Base-by-base conservation (phyloP, 2,797 vertebrate species). In the Acrocephalus scirpaceus region DNA sequence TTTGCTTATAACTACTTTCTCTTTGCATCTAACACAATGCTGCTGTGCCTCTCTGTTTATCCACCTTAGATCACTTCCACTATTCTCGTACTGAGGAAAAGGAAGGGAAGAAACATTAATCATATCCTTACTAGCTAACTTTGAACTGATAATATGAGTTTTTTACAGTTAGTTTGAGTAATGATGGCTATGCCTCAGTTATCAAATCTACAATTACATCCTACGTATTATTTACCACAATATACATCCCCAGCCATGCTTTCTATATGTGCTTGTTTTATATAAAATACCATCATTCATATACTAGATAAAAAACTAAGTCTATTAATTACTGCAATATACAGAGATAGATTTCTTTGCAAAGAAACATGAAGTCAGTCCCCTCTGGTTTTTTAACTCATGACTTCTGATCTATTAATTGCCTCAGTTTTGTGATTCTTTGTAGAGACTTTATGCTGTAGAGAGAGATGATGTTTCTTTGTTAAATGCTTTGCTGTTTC, bases 401-500 rank as follows among this genome's bases (percentile, higher is more conserved):
- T 69, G 74, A 83, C 94, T 73, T 90, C 79, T 50, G 79, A 90
- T 56, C 75, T 73, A 88, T 81, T 86, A 93, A 87, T 60, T 95
- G 84, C 57, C 57, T 92, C 81, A 62, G 48, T 72, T 91, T 61
- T 87, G 58, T 92, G 85, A 79, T 92, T 92, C 86, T 96, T 86
- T 89, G 79, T 70, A 65, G 30, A 89, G 58, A 64, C 58, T 89
- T 90, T 44, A 88, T 26, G 73, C 23, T 90, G 58, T 25, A 95
- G 81, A 95, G 66, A 93, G 66, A 95, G 73, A 96, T 79, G 74
- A 94, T 90, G 81, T 94, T 94, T 88, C 70, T 95, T 95, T 96
- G 83, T 95, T 93, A 97, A 96, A 85, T 86, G 79, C 73, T 94
- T 93, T 97, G 81, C 83, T 94, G 93, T 94, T 97, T 97, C 94